A percentile compares a stretch with the other conserved stretches of the same genome.
phyloP scores from a whole-genome alignment of 2,113 vertebrate genomes.

The Lontra canadensis region DNA sequence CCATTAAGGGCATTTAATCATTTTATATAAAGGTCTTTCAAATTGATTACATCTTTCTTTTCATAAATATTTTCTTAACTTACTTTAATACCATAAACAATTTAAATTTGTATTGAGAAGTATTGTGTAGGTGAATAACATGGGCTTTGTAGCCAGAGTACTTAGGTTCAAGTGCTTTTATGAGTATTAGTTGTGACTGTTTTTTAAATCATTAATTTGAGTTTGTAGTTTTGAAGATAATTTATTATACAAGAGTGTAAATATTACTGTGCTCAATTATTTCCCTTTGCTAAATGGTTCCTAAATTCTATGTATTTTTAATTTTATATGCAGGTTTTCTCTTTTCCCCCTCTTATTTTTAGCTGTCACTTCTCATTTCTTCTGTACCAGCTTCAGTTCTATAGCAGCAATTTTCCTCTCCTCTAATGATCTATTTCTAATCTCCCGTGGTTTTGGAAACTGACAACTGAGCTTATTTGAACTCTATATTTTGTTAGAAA shows the following conservation, averaged over 20 bases:
- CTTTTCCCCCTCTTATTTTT: not conserved
- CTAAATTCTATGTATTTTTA: not conserved
- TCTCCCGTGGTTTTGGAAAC: conserved; percentile 30
- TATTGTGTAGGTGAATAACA: not conserved
- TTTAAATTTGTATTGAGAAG: conserved; percentile 19
- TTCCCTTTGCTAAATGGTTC: not conserved
- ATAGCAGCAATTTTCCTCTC: not conserved
- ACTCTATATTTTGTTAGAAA: conserved; percentile 38
- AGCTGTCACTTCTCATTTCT: conserved; percentile 44
- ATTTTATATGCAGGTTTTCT: not conserved
- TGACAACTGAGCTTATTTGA: conserved; percentile 52
- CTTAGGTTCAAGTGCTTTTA: not conserved
- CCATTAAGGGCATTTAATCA: not conserved
- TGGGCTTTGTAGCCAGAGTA: not conserved
- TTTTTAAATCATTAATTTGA: not conserved
- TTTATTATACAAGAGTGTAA: not conserved
- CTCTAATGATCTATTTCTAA: conserved; percentile 22
- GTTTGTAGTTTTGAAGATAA: conserved; percentile 18
- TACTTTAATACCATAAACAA: not conserved
- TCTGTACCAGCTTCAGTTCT: not conserved
- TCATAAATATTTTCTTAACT: conserved; percentile 33
- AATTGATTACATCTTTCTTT: not conserved
- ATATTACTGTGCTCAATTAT: conserved; percentile 11
- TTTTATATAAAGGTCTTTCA: not conserved
- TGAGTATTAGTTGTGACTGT: not conserved